Evolutionary conservation across 2,888 invertebrate species (phyloP).

Genomic region (Ptilodon capucinus): DNA sequence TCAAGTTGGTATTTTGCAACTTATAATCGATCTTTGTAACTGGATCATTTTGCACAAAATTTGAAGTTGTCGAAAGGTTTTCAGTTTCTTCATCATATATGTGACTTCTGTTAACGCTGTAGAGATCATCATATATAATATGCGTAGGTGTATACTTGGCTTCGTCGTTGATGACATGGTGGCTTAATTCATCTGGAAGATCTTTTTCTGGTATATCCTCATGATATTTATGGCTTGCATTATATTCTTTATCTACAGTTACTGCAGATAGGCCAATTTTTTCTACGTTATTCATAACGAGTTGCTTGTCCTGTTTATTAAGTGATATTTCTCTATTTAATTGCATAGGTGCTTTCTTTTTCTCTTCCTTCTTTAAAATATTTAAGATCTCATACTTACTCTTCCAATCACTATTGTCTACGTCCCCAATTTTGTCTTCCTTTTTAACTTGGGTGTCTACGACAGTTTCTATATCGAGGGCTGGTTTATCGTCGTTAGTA

Average conservation of each 20-base stretch:
- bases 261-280: conserved; percentile 3
- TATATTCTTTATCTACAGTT: conserved; percentile 2
- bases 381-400: conserved; percentile 73
- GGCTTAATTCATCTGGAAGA: conserved; percentile 13
- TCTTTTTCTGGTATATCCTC: conserved; percentile 44
- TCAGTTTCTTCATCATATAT: not conserved
- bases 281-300: conserved; percentile 1
- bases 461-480: not conserved
- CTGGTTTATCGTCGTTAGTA: conserved; percentile 15
- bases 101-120: not conserved
- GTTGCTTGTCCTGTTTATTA: not conserved
- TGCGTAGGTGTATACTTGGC: not conserved
- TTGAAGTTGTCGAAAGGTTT: not conserved
- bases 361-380: conserved; percentile 57
- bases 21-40: conserved; percentile 8
- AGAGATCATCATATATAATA: not conserved
- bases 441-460: conserved; percentile 5
- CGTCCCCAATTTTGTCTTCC: conserved; percentile 16
- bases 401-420: conserved; percentile 63
- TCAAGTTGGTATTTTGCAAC: conserved; percentile 18
- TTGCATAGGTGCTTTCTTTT: conserved; percentile 25
- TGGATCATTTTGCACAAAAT: not conserved
- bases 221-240: conserved; percentile 16
- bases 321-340: conserved; percentile 3
- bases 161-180: conserved; percentile 1